Percentiles rank a stretch among this genome's conserved stretches.
Evolutionary conservation across 2,888 invertebrate genomes (phyloP).

Genomic region (Nemotelus nigrinus): DNA sequence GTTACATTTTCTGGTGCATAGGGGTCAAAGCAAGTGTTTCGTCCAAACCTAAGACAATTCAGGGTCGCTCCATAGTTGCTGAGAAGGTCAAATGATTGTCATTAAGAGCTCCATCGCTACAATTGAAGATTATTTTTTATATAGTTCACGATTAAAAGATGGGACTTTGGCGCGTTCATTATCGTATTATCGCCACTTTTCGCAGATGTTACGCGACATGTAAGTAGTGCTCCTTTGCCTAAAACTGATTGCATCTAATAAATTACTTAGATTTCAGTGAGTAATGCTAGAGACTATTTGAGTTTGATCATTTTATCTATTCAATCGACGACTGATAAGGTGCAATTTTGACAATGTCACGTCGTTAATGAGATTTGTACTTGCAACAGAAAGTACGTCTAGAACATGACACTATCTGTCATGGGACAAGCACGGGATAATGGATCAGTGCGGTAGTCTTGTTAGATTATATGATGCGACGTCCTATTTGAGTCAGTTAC

Average conservation of each 20-base stretch:
- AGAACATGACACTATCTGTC: too few species aligned
- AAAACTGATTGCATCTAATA: constrained; percentile 2
- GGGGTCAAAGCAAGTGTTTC: constrained; percentile 5
- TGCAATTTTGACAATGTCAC: too few species aligned
- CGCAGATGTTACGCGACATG: background rate
- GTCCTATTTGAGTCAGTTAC: too few species aligned
- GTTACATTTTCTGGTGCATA: too few species aligned
- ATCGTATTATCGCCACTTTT: background rate
- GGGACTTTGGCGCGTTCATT: constrained; percentile 3
- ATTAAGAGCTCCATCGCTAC: constrained; percentile 15
- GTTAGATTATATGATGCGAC: too few species aligned
- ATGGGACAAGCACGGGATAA: too few species aligned
- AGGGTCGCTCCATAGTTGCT: constrained; percentile 16
- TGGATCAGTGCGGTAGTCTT: too few species aligned
- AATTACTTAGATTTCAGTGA: background rate
- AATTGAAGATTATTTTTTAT: constrained; percentile 7
- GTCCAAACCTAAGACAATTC: constrained; percentile 16
- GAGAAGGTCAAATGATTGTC: constrained; percentile 21
- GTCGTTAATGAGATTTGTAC: too few species aligned
- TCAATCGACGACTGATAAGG: too few species aligned
- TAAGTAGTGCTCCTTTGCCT: background rate
- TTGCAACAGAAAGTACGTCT: too few species aligned
- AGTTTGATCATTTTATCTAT: too few species aligned
- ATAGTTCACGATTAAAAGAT: background rate
- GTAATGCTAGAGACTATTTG: too few species aligned